These are phyloP conservation scores for Amphiduros pacificus DNA, from an alignment of 2,888 invertebrate genomes.

Conservation along the genomic window DNA sequence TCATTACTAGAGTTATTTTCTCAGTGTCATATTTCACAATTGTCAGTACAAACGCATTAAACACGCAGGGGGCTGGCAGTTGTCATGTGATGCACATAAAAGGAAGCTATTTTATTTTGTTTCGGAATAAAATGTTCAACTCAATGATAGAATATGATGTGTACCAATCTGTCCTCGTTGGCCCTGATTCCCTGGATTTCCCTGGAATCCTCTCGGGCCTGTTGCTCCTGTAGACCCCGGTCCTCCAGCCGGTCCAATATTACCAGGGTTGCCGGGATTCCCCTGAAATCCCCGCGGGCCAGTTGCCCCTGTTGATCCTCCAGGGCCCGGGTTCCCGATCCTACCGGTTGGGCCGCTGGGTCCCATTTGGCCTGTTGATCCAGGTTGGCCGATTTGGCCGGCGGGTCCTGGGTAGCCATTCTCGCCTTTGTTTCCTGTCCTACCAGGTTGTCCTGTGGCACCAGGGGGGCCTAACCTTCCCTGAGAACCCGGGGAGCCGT, in stretches of 20 bases:
- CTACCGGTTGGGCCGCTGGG: slow-evolving; percentile 18
- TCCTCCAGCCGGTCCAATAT: not conserved
- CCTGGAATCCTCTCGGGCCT: slow-evolving; percentile 18
- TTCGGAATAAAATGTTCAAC: too few species aligned
- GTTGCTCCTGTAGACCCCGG: slow-evolving; percentile 13
- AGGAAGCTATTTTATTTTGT: too few species aligned
- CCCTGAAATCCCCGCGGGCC: slow-evolving; percentile 2
- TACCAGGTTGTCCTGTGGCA: not conserved
- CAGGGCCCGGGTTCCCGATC: slow-evolving; percentile 17
- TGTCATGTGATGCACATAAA: too few species aligned
- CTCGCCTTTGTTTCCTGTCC: not conserved
- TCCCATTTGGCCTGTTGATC: too few species aligned
- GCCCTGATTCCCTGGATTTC: slow-evolving; percentile 18
- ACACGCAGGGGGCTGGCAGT: too few species aligned
- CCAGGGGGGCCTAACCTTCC: not conserved
- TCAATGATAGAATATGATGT: too few species aligned
- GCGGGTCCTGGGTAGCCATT: too few species aligned
- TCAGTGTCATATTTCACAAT: too few species aligned
- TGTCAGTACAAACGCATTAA: too few species aligned
- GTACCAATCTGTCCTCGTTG: slow-evolving; percentile 13
- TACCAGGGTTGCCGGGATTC: not conserved
- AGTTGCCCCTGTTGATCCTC: slow-evolving; percentile 16
- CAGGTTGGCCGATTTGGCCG: not conserved
- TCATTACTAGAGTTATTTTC: too few species aligned
- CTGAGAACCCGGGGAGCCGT: not conserved